Conservation (phyloP, 2,888 invertebrate species). For the Thera obeliscata region DNA sequence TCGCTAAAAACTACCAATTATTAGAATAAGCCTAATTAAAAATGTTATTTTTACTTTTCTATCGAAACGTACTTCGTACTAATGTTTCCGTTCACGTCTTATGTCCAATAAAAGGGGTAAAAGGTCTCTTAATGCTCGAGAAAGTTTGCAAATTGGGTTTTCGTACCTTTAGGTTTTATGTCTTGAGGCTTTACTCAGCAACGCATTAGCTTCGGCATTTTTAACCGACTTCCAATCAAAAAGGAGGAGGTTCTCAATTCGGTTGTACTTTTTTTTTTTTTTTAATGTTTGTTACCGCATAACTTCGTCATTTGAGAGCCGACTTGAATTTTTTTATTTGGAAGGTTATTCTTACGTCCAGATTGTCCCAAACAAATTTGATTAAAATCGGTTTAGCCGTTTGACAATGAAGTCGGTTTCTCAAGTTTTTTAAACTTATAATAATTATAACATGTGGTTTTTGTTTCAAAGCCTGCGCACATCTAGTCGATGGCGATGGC, state of each 20-base stretch:
- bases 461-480: too few relatives aligned
- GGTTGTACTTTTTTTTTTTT: neutral
- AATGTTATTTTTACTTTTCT: conserved; percentile 28
- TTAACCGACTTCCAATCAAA: too few relatives aligned
- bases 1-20: conserved; percentile 18
- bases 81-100: conserved; percentile 40
- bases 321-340: too few relatives aligned
- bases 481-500: too few relatives aligned
- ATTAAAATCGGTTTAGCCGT: too few relatives aligned
- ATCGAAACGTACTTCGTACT: conserved; percentile 21
- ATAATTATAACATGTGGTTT: too few relatives aligned
- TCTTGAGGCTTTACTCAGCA: conserved; percentile 52
- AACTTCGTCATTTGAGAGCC: too few relatives aligned
- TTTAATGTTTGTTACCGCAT: too few relatives aligned
- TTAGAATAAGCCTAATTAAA: neutral
- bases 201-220: conserved; percentile 36
- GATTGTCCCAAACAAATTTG: too few relatives aligned
- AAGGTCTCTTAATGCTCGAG: conserved; percentile 46
- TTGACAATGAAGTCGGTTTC: too few relatives aligned
- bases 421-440: too few relatives aligned
- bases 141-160: conserved; percentile 55
- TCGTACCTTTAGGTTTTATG: conserved; percentile 49
- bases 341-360: too few relatives aligned
- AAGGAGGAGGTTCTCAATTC: conserved; percentile 5
- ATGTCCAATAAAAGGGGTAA: conserved; percentile 48